These are phyloP conservation scores for Mesorhabditis sp. DNA, from an alignment of 2,888 invertebrate genomes.

Conservation along the genomic window DNA sequence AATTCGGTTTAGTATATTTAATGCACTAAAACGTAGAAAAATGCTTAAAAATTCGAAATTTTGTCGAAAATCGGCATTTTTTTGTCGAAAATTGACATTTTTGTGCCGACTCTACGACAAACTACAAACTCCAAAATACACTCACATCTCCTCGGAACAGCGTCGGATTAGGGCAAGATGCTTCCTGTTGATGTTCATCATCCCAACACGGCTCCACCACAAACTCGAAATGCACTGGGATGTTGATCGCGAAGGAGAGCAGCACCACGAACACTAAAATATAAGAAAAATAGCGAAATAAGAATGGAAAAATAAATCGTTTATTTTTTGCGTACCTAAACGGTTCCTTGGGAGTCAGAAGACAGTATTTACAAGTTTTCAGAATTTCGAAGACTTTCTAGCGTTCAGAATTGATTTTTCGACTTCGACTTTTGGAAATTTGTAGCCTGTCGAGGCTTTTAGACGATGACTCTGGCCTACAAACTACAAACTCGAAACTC, in stretches of 20 bases:
- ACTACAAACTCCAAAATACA: not conserved
- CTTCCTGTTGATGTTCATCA: constrained; percentile 30
- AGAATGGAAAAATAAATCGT: no score
- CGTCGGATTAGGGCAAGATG: constrained; percentile 43
- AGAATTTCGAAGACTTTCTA: no score
- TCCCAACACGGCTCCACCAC: constrained; percentile 44
- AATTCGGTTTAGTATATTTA: constrained; percentile 5
- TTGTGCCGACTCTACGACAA: not conserved
- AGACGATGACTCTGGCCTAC: not conserved
- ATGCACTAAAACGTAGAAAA: not conserved
- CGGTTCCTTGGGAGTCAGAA: no score
- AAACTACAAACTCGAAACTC: not conserved
- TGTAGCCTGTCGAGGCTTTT: no score
- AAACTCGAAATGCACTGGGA: constrained; percentile 52
- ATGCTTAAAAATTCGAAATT: not conserved
- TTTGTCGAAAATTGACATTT: not conserved
- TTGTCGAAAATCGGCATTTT: not conserved
- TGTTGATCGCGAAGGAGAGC: constrained; percentile 46
- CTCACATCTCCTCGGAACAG: constrained; percentile 40
- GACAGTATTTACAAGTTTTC: no score
- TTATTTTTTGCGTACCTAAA: no score
- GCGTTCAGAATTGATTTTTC: no score
- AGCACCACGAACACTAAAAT: constrained; percentile 43
- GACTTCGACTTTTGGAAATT: no score
- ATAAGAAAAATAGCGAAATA: not conserved